Evolutionary conservation across 2,888 invertebrate species (phyloP).

Genomic region (Tenthredo amoena): DNA sequence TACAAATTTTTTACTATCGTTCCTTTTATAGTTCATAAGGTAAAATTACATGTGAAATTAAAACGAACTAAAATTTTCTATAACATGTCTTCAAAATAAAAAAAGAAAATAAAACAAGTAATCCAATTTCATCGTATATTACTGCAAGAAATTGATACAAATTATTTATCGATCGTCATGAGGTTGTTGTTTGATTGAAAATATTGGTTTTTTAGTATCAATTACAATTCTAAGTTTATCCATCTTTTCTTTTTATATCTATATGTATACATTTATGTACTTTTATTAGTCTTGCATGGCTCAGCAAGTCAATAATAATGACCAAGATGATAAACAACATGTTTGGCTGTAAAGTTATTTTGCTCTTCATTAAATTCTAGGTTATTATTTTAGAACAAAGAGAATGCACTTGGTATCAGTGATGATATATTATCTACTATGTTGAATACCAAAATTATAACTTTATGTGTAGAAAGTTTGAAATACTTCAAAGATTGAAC

Average conservation of each 20-base stretch:
- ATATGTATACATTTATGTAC: background rate
- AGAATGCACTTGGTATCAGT: background rate
- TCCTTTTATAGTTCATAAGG: background rate
- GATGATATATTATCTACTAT: conserved; percentile 9
- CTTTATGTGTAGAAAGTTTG: background rate
- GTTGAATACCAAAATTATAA: background rate
- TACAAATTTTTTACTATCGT: conserved; percentile 57
- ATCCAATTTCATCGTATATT: background rate
- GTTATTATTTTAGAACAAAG: conserved; percentile 3
- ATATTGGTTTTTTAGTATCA: background rate
- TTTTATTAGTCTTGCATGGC: conserved; percentile 8
- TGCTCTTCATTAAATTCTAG: background rate
- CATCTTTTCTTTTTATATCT: background rate
- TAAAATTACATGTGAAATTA: background rate
- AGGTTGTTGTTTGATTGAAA: background rate
- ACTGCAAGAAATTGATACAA: background rate
- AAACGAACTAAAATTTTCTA: background rate
- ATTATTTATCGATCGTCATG: background rate
- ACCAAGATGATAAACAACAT: conserved; percentile 30
- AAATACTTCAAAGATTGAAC: background rate
- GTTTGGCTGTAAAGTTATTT: conserved; percentile 35
- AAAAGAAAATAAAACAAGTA: background rate
- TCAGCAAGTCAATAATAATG: conserved; percentile 32
- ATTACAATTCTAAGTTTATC: background rate
- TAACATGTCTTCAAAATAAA: background rate